Evolutionary conservation across 2,797 vertebrate species (phyloP).

Genomic region (Centropyge bicolor): DNA sequence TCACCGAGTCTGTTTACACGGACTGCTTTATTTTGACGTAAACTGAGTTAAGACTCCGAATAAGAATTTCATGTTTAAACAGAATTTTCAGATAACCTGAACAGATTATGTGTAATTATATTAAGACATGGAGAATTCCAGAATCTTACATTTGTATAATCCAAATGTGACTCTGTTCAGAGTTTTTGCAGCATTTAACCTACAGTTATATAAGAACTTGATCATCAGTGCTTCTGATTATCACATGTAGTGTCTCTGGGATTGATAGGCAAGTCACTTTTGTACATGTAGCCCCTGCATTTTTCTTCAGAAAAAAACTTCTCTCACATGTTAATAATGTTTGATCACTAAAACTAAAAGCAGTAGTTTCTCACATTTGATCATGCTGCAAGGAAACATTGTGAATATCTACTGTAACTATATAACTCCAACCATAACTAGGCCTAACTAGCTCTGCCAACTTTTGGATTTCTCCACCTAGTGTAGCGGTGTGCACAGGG

Average conservation of each 20-base stretch:
- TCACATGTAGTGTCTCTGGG: no score
- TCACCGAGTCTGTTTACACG: conserved; percentile 27
- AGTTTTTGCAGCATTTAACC: neutral
- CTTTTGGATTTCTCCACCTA: no score
- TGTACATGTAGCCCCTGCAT: neutral
- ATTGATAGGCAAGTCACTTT: no score
- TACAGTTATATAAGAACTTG: neutral
- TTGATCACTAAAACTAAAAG: neutral
- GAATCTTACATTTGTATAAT: neutral
- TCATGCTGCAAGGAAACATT: neutral
- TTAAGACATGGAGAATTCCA: neutral
- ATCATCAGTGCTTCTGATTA: neutral
- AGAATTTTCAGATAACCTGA: neutral
- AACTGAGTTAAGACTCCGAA: neutral
- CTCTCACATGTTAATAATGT: neutral
- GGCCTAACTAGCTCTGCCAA: neutral
- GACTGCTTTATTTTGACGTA: conserved; percentile 11
- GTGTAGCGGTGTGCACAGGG: no score
- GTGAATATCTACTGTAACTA: neutral
- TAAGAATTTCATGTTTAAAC: conserved; percentile 5
- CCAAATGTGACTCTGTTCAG: neutral
- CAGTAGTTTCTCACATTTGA: neutral
- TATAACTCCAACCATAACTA: neutral
- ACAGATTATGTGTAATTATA: conserved; percentile 1
- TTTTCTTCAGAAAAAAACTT: neutral